Evolutionary conservation across 2,888 invertebrate genomes (phyloP), one percentile per base, ranked within the genome.

Genomic region (Cheilosia grossa): DNA sequence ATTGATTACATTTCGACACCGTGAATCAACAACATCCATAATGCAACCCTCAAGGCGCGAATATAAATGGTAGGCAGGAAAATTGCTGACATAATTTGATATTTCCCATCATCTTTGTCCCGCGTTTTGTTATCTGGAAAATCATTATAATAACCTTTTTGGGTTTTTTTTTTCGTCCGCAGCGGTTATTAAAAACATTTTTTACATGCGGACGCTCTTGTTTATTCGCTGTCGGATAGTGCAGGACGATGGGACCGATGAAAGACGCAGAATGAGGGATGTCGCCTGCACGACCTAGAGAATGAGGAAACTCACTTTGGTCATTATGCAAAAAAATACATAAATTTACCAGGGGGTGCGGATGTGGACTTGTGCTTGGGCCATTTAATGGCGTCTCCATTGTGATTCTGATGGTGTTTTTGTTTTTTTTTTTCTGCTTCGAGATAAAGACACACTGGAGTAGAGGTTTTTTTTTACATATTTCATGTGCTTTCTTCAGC

Each of bases 41-140:
- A 66, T 63, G 74, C 66, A 67, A 66, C 70, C 75, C 75, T 59
- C 61, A 58, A 85, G 75, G 80, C 59, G 70, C 40, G 83, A 80
- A 63, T 72, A 47, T 56, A 63, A 69, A 69, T 72, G 79, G 58
- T 53, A 69, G 80, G 66, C 81, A 53, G 67, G 85, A 75, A 80
- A 85, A 81, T 81, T 67, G 77, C 80, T 77, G 83, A 80, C 75
- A 81, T 81, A 81, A 85, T 85, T 85, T 85, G 85, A 81, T 81
- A 81, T 85, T 85, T 85, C 85, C 81, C 81, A 77, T 81, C 85
- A 81, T 75, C 79, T 70, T 69, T 79, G 79, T 74, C 79, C 51
- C 69, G 21, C 66, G 82, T 64, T 81, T 72, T 75, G 85, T 81
- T 81, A 81, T 85, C 85, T 85, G 66, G 85, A 66, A 83, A 85